Conservation (phyloP, 2,888 invertebrate genomes). For the Tortricodes alternella region DNA sequence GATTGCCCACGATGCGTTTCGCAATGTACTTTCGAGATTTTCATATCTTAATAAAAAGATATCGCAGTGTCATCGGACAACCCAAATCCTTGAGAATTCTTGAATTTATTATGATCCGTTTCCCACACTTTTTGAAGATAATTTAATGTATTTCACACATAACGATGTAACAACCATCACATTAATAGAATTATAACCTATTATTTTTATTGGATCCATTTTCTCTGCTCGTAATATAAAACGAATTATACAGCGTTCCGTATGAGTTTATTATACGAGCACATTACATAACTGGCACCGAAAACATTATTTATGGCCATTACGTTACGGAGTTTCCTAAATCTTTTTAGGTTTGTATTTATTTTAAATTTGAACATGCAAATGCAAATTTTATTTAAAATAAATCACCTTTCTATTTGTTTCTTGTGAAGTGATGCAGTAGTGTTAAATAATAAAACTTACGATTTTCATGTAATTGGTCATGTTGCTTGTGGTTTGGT, state of each 20-base stretch:
- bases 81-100: conserved; percentile 21
- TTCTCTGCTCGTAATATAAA: conserved; percentile 16
- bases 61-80: conserved; percentile 20
- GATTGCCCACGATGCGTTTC: conserved; percentile 18
- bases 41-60: conserved; percentile 21
- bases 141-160: conserved; percentile 24
- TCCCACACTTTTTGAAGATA: conserved; percentile 23
- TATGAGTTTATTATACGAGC: conserved; percentile 20
- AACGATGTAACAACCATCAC: conserved; percentile 13
- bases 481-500: conserved; percentile 54
- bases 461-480: conserved; percentile 70
- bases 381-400: background rate
- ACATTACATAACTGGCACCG: conserved; percentile 11
- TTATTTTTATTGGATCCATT: conserved; percentile 25
- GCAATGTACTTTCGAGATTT: conserved; percentile 27
- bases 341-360: background rate
- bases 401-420: too few relatives aligned
- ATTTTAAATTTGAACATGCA: background rate
- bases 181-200: conserved; percentile 17
- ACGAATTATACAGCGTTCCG: conserved; percentile 7
- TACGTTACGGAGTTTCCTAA: background rate
- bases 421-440: too few relatives aligned
- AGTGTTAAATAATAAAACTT: conserved; percentile 45
- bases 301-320: conserved; percentile 12
- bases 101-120: conserved; percentile 14